These are phyloP conservation scores for Scortum barcoo DNA, from an alignment of 2,113 vertebrate species.

Conservation along the genomic window DNA sequence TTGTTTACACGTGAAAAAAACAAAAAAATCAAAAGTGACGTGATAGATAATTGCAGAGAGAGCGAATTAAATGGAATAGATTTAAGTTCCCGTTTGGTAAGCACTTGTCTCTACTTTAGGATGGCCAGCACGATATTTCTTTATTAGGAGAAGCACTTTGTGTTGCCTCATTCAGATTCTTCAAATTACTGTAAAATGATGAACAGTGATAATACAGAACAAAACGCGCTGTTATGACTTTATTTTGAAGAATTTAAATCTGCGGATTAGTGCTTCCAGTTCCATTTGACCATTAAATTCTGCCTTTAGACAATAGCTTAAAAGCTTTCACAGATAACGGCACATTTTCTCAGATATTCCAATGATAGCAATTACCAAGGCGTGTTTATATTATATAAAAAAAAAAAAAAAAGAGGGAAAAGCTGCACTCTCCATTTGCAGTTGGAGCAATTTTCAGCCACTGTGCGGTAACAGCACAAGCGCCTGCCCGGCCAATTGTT, in stretches of 20 bases:
- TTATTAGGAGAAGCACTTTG: slow-evolving; percentile 41
- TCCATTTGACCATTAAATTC: slow-evolving; percentile 59
- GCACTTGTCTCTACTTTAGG: neutral
- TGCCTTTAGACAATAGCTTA: slow-evolving; percentile 58
- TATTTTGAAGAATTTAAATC: slow-evolving; percentile 55
- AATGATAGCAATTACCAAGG: slow-evolving; percentile 69
- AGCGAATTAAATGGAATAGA: neutral
- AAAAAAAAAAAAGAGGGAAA: too few relatives aligned
- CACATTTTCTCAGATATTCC: slow-evolving; percentile 61
- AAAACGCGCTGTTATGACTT: slow-evolving; percentile 30
- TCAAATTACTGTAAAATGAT: slow-evolving; percentile 49
- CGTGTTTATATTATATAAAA: slow-evolving; percentile 25
- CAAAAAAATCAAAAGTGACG: neutral
- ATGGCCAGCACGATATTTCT: slow-evolving; percentile 18
- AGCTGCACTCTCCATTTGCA: slow-evolving; percentile 19
- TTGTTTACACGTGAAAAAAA: neutral
- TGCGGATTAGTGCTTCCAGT: slow-evolving; percentile 40
- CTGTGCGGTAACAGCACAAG: slow-evolving; percentile 41
- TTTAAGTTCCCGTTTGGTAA: neutral
- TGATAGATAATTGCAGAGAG: neutral
- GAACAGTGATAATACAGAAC: slow-evolving; percentile 23
- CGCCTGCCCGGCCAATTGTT: slow-evolving; percentile 26
- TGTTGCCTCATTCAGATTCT: slow-evolving; percentile 41
- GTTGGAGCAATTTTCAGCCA: slow-evolving; percentile 35
- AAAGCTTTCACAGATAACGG: slow-evolving; percentile 66